phyloP scores from a whole-genome alignment of 2,797 vertebrate species.

The Crenuchus spilurus region DNA sequence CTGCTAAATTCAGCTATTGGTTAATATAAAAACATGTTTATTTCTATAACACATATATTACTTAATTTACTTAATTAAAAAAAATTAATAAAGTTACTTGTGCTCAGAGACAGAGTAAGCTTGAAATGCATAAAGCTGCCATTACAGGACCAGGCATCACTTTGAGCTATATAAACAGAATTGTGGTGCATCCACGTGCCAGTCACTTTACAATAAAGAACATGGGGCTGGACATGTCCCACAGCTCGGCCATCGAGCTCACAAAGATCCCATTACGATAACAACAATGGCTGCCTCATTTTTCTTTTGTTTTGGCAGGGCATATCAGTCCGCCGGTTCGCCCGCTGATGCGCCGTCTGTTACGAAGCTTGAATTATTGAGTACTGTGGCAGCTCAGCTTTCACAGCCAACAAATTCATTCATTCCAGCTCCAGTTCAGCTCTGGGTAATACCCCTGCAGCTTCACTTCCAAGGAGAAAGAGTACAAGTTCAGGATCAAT shows the following conservation, averaged over 20 bases:
- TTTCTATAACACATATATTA: too few relatives aligned
- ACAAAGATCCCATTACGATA: slow-evolving; percentile 70
- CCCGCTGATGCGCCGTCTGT: slow-evolving; percentile 80
- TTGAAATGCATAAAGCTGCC: slow-evolving; percentile 2
- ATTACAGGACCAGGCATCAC: slow-evolving; percentile 54
- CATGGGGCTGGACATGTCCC: slow-evolving; percentile 41
- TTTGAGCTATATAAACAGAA: slow-evolving; percentile 33
- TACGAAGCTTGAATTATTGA: slow-evolving; percentile 85
- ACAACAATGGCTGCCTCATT: slow-evolving; percentile 67
- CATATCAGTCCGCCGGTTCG: slow-evolving; percentile 67
- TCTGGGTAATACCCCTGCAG: slow-evolving; percentile 55
- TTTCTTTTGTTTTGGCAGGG: slow-evolving; percentile 70
- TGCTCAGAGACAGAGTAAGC: not conserved
- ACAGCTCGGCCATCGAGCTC: slow-evolving; percentile 59
- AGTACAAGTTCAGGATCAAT: not conserved
- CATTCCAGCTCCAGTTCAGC: slow-evolving; percentile 55
- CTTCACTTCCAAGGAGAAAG: slow-evolving; percentile 5
- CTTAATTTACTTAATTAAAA: too few relatives aligned
- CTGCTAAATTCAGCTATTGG: too few relatives aligned
- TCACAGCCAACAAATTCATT: slow-evolving; percentile 77
- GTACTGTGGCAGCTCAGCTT: slow-evolving; percentile 73
- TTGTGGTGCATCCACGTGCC: slow-evolving; percentile 44
- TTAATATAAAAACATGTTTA: too few relatives aligned
- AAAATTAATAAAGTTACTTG: not conserved
- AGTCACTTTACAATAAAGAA: slow-evolving; percentile 57